Evolutionary conservation across 2,113 vertebrate genomes (phyloP), one percentile per base, ranked within the genome.

Genomic region (Brienomyrus longianalis): DNA sequence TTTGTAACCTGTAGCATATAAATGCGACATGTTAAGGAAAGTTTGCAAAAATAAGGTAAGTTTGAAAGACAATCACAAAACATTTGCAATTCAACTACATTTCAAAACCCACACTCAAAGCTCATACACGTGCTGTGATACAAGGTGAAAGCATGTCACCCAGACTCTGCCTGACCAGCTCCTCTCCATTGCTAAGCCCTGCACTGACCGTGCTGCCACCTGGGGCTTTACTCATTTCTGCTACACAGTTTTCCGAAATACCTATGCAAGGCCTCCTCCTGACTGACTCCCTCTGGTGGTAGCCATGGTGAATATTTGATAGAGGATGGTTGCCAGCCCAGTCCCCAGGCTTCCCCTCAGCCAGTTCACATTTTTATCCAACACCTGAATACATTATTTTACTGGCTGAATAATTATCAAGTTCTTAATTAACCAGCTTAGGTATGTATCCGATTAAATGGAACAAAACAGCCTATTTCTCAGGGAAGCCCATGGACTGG

Each of bases 1-100:
- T 97, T 97, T 99, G 98, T 98, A 97, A 99, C 98, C 98, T 99
- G 98, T 98, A 97, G 98, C 98, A 98, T 99, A 99, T 99, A 99
- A 99, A 99, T 98, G 98, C 98, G 97, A 99, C 98, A 99, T 99
- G 98, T 99, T 99, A 99, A 99, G 98, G 97, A 91, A 96, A 95
- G 96, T 93, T 95, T 95, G 93, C 93, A 95, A 94, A 87, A 88
- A 66, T 80, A 43, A 80, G 39, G 35, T 80, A 39, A 80, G 35
- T 80, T 80, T 80, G 74, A 84, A 84, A 45, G 43, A 84, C 83
- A 84, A 3, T 48, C 39, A 45, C 21, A 93, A 95, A 91, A 96
- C 95, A 96, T 93, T 95, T 95, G 93, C 93, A 95, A 94, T 95
- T 92, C 93, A 96, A 95, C 83, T 50, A 91, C 90, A 92, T 91